Evolutionary conservation across 2,113 vertebrate species (phyloP).

Genomic region (Rynchops niger): DNA sequence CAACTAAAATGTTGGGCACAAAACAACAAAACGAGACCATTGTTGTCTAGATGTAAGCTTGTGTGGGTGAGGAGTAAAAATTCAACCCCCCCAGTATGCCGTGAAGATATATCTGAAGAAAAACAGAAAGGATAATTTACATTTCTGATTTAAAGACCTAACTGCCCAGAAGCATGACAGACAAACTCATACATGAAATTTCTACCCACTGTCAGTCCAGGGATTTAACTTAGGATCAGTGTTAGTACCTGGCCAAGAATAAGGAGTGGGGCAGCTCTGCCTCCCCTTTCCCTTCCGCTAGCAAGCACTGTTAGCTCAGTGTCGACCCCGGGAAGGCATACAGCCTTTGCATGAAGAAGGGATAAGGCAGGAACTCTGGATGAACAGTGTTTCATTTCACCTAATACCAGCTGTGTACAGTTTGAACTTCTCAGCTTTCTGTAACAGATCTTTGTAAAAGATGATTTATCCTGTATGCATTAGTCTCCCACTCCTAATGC

Average conservation of each 20-base stretch:
- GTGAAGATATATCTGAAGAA: not conserved
- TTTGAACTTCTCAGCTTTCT: not conserved
- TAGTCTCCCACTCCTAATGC: not conserved
- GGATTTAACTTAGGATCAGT: not conserved
- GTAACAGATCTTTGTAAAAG: not conserved
- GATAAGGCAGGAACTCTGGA: not conserved
- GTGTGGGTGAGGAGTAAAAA: not conserved
- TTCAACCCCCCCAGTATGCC: not conserved
- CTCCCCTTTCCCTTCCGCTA: not conserved
- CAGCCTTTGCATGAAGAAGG: not conserved
- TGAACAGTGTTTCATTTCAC: not conserved
- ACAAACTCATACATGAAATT: not conserved
- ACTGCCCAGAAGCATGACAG: not conserved
- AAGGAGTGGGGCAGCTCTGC: not conserved
- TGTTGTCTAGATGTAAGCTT: not conserved
- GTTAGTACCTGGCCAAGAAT: not conserved
- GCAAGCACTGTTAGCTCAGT: not conserved
- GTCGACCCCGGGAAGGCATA: rapidly evolving
- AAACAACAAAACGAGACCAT: not conserved
- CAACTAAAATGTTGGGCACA: not conserved
- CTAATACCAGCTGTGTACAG: not conserved
- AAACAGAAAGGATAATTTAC: not conserved
- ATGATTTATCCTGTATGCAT: not conserved
- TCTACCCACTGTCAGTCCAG: not conserved
- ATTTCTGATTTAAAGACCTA: not conserved